These are phyloP conservation scores for Monochamus alternatus DNA, from an alignment of 2,888 invertebrate species.

Conservation along the genomic window DNA sequence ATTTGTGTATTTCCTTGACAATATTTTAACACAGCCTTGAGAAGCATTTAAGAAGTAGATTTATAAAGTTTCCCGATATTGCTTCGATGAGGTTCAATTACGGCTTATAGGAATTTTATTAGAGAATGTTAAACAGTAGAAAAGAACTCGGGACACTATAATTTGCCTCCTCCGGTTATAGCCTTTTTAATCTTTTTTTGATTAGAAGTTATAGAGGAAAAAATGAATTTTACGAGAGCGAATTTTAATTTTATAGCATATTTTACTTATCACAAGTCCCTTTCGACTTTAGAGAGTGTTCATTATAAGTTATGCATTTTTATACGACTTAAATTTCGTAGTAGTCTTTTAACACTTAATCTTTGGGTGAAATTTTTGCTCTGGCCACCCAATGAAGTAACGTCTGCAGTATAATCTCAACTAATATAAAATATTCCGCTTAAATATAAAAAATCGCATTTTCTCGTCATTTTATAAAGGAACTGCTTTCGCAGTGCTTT, in stretches of 20 bases:
- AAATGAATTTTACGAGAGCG: constrained; percentile 11
- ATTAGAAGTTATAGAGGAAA: constrained; percentile 2
- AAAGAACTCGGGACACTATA: constrained; percentile 13
- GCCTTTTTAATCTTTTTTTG: constrained; percentile 2
- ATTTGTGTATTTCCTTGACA: constrained; percentile 1
- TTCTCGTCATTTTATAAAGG: neutral
- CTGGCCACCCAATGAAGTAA: neutral
- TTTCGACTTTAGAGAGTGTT: neutral
- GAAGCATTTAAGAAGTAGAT: constrained; percentile 9
- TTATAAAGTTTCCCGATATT: constrained; percentile 28
- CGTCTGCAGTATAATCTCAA: too few species aligned
- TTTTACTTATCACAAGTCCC: neutral
- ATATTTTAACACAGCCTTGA: neutral
- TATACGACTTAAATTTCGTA: neutral
- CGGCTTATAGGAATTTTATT: constrained; percentile 16
- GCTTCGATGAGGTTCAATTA: constrained; percentile 26
- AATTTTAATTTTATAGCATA: neutral
- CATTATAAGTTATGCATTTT: neutral
- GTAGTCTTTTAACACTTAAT: neutral
- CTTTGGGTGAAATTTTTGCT: neutral
- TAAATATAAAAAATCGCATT: too few species aligned
- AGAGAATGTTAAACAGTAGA: constrained; percentile 13
- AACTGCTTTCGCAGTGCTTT: constrained; percentile 41
- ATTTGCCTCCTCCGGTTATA: constrained; percentile 13
- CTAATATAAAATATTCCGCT: too few species aligned